phyloP scores from a whole-genome alignment of 2,888 invertebrate genomes.

The Drosophila ezoana region DNA sequence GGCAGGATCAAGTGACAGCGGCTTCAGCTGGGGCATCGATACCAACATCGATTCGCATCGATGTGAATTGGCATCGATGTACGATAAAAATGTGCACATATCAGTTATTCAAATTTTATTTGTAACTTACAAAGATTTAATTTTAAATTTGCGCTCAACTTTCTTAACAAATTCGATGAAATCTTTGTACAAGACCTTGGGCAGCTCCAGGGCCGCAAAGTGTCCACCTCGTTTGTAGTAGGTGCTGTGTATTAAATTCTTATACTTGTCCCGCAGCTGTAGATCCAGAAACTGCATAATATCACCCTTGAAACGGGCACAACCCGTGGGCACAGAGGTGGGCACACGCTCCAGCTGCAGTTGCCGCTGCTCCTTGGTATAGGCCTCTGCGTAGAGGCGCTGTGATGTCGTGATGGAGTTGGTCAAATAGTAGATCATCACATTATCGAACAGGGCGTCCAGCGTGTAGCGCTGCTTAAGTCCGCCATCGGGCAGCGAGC shows the following conservation, averaged over 20 bases:
- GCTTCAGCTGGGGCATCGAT: constrained; percentile 9
- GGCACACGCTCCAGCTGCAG: constrained; percentile 86
- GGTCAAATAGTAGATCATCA: constrained; percentile 93
- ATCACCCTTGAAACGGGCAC: constrained; percentile 91
- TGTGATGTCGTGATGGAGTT: constrained; percentile 90
- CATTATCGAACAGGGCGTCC: constrained; percentile 88
- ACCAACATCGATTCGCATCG: not conserved
- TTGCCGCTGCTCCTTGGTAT: constrained; percentile 65
- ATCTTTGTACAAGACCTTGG: constrained; percentile 89
- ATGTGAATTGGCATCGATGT: not conserved
- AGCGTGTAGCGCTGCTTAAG: constrained; percentile 86
- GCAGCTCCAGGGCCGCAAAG: constrained; percentile 93
- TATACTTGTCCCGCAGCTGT: constrained; percentile 87
- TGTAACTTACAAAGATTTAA: constrained; percentile 59
- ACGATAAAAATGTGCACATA: not conserved
- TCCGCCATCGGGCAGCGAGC: constrained; percentile 88
- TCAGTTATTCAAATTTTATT: constrained; percentile 17
- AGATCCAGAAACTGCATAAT: constrained; percentile 87
- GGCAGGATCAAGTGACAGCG: not conserved
- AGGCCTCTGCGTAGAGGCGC: constrained; percentile 89
- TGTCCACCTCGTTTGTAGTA: constrained; percentile 91
- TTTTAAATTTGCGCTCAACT: constrained; percentile 69
- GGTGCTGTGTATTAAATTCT: constrained; percentile 89
- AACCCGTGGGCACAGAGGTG: constrained; percentile 89
- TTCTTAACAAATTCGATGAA: constrained; percentile 87